Evolutionary conservation across 2,113 vertebrate species (phyloP).

Genomic region (Delphinapterus leucas): DNA sequence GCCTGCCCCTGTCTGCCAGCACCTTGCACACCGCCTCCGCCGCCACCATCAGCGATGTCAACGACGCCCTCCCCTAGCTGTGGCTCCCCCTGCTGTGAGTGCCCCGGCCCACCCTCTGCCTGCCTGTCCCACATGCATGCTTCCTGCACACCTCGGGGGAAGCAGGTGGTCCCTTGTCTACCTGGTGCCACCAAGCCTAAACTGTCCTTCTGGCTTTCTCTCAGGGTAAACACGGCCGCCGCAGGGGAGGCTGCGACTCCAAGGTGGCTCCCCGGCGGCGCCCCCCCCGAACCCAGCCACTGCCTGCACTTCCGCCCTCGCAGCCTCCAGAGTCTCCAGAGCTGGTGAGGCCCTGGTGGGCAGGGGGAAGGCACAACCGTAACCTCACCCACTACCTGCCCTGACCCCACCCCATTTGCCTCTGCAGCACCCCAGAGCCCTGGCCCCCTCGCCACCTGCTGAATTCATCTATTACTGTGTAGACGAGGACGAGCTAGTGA

Average conservation of each 20-base stretch:
- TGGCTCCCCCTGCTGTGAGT: conserved; percentile 73
- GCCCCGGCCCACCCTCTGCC: background rate
- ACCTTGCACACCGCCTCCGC: conserved; percentile 40
- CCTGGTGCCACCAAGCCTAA: background rate
- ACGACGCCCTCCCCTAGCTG: conserved; percentile 53
- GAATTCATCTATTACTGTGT: conserved; percentile 77
- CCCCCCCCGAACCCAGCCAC: conserved; percentile 22
- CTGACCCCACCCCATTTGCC: conserved; percentile 69
- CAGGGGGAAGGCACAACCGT: conserved; percentile 44
- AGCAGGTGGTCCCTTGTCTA: background rate
- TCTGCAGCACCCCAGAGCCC: conserved; percentile 72
- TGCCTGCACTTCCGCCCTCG: background rate
- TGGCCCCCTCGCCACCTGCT: conserved; percentile 70
- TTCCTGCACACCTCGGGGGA: background rate
- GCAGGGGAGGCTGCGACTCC: conserved; percentile 34
- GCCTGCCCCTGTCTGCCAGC: conserved; percentile 55
- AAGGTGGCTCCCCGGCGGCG: conserved; percentile 13
- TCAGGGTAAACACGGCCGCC: conserved; percentile 58
- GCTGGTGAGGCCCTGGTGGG: conserved; percentile 66
- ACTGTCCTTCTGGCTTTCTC: background rate
- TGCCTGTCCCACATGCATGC: conserved; percentile 24
- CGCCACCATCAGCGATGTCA: conserved; percentile 64
- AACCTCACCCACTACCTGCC: background rate
- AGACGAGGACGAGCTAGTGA: conserved; percentile 76
- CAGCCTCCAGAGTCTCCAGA: conserved; percentile 55